Evolutionary conservation across 35 echinoderm and acorn worm genomes (phyloP).

Genomic region (Strongylocentrotus purpuratus): DNA sequence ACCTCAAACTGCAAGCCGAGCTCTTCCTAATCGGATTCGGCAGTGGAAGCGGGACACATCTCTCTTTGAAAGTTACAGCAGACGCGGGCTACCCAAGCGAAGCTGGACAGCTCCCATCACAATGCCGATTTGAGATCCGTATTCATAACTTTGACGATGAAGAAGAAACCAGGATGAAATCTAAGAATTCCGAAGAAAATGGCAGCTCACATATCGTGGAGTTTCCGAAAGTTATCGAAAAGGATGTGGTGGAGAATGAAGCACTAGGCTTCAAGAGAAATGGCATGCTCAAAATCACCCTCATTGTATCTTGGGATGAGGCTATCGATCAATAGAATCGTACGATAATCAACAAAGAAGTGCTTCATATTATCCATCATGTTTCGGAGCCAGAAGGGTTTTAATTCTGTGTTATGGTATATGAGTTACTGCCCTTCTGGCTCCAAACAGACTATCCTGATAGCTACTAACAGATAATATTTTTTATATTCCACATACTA

Average conservation of each 20-base stretch:
- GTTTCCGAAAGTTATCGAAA: not conserved
- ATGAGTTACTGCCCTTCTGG: too few species aligned
- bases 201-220: not conserved
- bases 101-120: not conserved
- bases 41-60: too few species aligned
- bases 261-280: not conserved
- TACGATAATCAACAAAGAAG: too few species aligned
- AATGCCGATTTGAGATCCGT: not conserved
- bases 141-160: not conserved
- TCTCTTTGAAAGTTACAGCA: not conserved
- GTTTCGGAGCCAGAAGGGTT: too few species aligned
- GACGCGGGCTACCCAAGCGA: not conserved
- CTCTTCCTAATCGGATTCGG: not conserved
- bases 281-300: not conserved
- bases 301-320: not conserved
- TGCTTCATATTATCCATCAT: too few species aligned
- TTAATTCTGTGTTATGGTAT: too few species aligned
- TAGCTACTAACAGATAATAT: too few species aligned
- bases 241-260: not conserved
- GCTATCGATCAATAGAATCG: not conserved
- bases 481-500: too few species aligned
- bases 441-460: too few species aligned
- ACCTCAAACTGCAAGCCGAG: not conserved
- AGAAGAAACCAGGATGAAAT: not conserved
- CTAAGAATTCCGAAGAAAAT: too few species aligned